Evolutionary conservation across 2,113 vertebrate genomes (phyloP).

Genomic region (Condylura cristata): DNA sequence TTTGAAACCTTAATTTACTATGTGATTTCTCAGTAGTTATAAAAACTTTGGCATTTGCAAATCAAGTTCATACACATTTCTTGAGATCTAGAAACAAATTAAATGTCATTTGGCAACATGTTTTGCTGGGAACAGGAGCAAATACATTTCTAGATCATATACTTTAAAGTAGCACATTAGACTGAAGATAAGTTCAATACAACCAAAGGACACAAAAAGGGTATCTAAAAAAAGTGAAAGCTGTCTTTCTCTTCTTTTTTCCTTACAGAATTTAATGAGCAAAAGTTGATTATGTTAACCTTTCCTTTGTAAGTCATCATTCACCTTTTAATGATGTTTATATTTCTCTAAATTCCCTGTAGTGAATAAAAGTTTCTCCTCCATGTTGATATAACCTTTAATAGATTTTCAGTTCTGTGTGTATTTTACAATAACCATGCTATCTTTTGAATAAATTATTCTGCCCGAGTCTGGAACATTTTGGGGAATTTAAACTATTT

Average conservation of each 20-base stretch:
- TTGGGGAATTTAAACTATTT: background rate
- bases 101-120: background rate
- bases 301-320: conserved; percentile 46
- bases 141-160: background rate
- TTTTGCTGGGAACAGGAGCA: background rate
- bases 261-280: background rate
- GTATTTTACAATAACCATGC: conserved; percentile 7
- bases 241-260: background rate
- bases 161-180: background rate
- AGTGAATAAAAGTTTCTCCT: conserved; percentile 40
- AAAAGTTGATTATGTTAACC: conserved; percentile 53
- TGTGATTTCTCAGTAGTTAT: background rate
- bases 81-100: background rate
- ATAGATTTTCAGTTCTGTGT: background rate
- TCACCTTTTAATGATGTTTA: conserved; percentile 67
- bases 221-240: background rate
- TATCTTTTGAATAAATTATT: conserved; percentile 53
- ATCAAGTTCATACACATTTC: background rate
- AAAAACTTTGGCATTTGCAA: background rate
- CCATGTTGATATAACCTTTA: conserved; percentile 67
- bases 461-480: background rate
- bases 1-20: background rate
- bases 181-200: background rate
- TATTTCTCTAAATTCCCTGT: conserved; percentile 41
- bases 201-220: background rate